Base-by-base conservation (phyloP, 1,140 invertebrate species). In the Trachymyrmex cornetzi region DNA sequence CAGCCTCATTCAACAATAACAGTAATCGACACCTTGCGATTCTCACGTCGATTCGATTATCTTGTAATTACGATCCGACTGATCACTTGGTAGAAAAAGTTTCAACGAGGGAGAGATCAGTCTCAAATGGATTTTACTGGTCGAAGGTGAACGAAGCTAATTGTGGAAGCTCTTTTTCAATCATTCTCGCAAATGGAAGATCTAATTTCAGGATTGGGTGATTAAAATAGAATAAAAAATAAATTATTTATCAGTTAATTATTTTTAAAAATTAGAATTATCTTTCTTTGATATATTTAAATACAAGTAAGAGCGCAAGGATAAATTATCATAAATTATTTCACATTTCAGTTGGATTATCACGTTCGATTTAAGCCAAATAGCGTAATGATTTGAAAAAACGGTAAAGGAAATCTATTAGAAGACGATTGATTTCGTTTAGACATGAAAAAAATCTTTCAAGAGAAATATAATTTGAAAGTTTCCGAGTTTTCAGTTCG, bases 1-100 rank as follows among this genome's bases (percentile, higher is more conserved):
- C 77, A 80, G 77, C 84, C 72, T 87, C 82, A 90, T 91, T 59
- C 75, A 85, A 89, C 80, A 38, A 81, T 55, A 75, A 87, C 38
- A 72, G 53, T 66, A 38, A 69, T 34, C 80, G 77, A 50, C 69
- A 64, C 86, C 24, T 44, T 38, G 72, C 74, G 57, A 44, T 64
- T 48, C 9, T 75, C 72, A 5, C 53, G 48, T 19, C 24, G 9
- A 30, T 72, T 38, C 30, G 69, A 72, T 75, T 55, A 55, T 50
- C 38, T 12, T 22, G 38, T 44, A 38, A 82, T 61, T 19, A 48
- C 69, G 27, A 48, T 24, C 19, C 38, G 67, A 7, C 7, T 30
- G 55, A 74, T 61, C 55, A 50, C 38, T 81, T 81, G 3, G 55
- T n/a, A 38, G 9, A 74, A 61, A 61, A 84, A 74, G 53, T 75